Base-by-base conservation (phyloP, 1,140 invertebrate genomes). In the Eupeodes corollae region DNA sequence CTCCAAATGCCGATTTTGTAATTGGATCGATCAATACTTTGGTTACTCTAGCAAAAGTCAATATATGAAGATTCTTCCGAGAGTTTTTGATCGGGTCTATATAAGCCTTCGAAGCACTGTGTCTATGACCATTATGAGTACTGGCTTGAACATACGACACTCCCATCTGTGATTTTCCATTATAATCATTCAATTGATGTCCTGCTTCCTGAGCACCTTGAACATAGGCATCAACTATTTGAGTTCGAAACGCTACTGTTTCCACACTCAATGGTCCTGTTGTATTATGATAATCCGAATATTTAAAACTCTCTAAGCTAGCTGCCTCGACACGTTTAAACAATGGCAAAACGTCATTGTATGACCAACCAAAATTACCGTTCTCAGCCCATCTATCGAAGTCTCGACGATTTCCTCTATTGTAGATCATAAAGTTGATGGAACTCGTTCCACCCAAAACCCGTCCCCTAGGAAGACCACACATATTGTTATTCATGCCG, bases 341-440 rank as follows among this genome's bases (percentile, higher is more conserved):
- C 58, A 84, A 86, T 1, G 79, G 80, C 6, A 85, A 60, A 0
- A 86, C 74, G 2, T 86, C 79, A 6, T 76, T 69, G 57, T 86
- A 91, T 15, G 79, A 79, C 87, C 79, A 81, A 34, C 83, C 83
- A 11, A 67, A 62, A 53, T 80, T 80, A 0, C 85, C 85, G 8
- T 77, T 72, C 5, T 70, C 70, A 2, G 79, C 82, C 78, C 87
- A 90, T 16, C 76, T 61, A 61, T 91, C 81, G 67, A 83, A 91
- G 55, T 91, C 86, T 12, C 65, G 63, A 3, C 74, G 73, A 69
- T 88, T 80, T 1, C 90, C 91, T 33, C 91, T 73, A 1, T 88
- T 82, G 62, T 92, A 91, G n/a, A 90, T 82, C 86, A 92, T 89
- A 43, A 80, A 87, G 61, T 93, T 92, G 16, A 92, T 77, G 3